Evolutionary conservation across 2,113 vertebrate species (phyloP).

Genomic region (Nesoenas mayeri): DNA sequence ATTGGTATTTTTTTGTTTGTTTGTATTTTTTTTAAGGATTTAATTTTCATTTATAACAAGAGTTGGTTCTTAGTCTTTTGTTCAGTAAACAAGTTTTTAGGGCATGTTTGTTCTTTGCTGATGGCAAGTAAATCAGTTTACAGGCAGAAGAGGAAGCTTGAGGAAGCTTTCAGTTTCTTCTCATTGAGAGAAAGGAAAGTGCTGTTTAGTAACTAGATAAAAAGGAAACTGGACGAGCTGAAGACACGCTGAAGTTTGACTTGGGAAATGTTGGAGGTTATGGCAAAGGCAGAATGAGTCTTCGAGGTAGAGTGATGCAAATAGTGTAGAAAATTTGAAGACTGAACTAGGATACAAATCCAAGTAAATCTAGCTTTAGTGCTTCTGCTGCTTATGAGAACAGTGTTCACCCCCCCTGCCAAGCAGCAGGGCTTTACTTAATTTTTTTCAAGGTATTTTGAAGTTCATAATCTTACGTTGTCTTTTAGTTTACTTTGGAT

Average conservation of each 20-base stretch:
- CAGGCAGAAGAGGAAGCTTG: background rate
- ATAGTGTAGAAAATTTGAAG: background rate
- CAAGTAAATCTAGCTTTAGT: background rate
- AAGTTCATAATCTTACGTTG: background rate
- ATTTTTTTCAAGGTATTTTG: background rate
- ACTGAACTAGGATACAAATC: background rate
- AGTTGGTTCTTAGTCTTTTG: background rate
- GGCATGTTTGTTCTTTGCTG: background rate
- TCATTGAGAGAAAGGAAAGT: background rate
- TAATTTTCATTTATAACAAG: background rate
- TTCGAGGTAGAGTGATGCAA: background rate
- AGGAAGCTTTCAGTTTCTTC: background rate
- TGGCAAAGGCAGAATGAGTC: background rate
- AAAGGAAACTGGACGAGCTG: background rate
- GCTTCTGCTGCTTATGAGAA: background rate
- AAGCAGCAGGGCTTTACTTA: background rate
- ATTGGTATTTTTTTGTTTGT: too few relatives aligned
- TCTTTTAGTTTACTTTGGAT: background rate
- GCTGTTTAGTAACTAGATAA: background rate
- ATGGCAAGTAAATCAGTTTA: background rate
- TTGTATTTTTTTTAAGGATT: background rate
- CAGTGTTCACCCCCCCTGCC: background rate
- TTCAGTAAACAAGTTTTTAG: background rate
- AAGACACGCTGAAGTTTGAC: background rate
- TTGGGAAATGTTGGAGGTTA: background rate